Evolutionary conservation across 2,888 invertebrate species (phyloP), one percentile per base, ranked within the genome.

Genomic region (Aphodius sticticus): DNA sequence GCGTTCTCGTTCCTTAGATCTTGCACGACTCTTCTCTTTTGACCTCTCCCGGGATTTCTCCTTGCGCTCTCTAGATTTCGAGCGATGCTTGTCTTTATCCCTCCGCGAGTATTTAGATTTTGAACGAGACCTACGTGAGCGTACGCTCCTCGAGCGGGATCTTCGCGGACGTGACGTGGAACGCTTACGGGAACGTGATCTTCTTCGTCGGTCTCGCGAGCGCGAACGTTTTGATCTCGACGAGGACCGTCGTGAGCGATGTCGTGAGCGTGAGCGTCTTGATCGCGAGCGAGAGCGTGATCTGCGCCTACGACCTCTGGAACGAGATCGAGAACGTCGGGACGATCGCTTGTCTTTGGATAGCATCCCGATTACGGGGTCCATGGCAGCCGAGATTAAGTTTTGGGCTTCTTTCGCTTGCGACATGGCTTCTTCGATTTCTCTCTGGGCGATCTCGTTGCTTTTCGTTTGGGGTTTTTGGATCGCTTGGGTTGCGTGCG

Each of bases 381-480:
- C 97, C 82, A 98, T 97, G 14, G 97, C 96, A 7, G 97, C 98
- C 0, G 97, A 96, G 82, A 99, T 97, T 86, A 98, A 92, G 87
- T 96, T 96, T 89, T 98, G 98, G 0, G 98, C 98, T 90, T 99
- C 98, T 87, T 97, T 97, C 0, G 98, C 97, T 82, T 98, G 92
- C 74, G 97, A 96, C 97, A 99, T 98, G 0, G 98, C 98, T 88
- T 98, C 98, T 88, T 98, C 98, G 79, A 99, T 97, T 90, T 98
- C 98, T 72, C 96, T 93, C 86, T 98, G 96, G 0, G 98, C 98
- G 0, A 97, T 97, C 88, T 98, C 97, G 87, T 97, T 97, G 84
- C 97, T 97, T 88, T 98, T 98, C 0, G 97, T 96, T 88, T 97
- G 97, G 0, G 98, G 98, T 86, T 97, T 97, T 1, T 94, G 93